Conservation (phyloP, 2,797 vertebrate species). For the Neopelma chrysocephalum region DNA sequence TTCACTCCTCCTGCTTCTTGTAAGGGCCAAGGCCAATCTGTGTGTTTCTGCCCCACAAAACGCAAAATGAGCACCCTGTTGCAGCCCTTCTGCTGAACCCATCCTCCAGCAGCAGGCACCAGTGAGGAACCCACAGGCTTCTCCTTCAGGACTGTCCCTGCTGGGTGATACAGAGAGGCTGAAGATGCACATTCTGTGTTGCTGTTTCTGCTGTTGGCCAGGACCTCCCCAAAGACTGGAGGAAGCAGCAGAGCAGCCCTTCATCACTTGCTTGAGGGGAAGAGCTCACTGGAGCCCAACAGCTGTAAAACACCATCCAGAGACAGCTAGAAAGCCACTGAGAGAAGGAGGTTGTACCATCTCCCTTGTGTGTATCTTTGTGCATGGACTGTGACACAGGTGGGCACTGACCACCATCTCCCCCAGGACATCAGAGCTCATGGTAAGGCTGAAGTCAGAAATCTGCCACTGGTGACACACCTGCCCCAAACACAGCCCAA, state of each 20-base stretch:
- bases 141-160: background rate
- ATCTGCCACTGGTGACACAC: background rate
- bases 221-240: background rate
- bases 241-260: background rate
- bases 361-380: background rate
- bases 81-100: background rate
- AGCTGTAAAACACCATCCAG: background rate
- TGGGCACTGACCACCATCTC: background rate
- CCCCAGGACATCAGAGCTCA: background rate
- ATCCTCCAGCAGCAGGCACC: rapidly evolving
- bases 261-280: background rate
- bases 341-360: background rate
- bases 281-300: background rate
- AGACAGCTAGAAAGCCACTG: background rate
- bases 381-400: rapidly evolving
- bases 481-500: background rate
- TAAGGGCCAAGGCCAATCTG: rapidly evolving
- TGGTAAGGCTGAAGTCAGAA: background rate
- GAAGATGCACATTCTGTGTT: rapidly evolving
- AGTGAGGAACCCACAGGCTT: background rate
- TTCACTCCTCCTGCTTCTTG: background rate
- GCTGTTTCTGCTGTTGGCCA: background rate
- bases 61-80: background rate
- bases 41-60: background rate
- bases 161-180: rapidly evolving